Base-by-base conservation (phyloP, 1,140 invertebrate genomes). In the Reticulitermes speratus region DNA sequence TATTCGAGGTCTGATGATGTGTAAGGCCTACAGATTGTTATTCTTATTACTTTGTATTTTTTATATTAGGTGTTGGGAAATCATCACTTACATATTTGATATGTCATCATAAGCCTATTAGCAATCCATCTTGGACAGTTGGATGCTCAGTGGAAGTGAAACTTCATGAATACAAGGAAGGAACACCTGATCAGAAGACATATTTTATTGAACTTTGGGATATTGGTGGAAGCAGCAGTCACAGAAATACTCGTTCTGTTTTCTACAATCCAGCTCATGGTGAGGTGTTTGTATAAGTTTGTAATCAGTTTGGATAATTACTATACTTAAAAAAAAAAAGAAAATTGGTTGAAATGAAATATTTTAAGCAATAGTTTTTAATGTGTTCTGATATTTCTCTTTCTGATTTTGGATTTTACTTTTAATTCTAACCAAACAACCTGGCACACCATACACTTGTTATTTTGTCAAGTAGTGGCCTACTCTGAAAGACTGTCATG, bases 181-280 rank as follows among this genome's bases (percentile, higher is more conserved):
- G 98, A 23, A 99, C 97, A 1, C 95, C 96, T 23, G 94, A 94
- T 84, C 97, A 99, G 90, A 96, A 96, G 88, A 96, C 96, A 44
- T 99, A 96, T 92, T 99, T 99, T 91, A 93, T 99, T 75, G 98
- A 99, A 92, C 92, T 99, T 44, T 99, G 98, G 96, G 98, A 99
- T 90, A 94, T 99, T 87, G 98, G 98, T 30, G 98, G 98, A 25
- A 98, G 97, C 88, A 95, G 96, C 88, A 97, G 94, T 89, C 98
- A 99, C 90, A 94, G 96, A 90, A 98, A 98, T 91, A 96, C 97
- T 25, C 93, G 98, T 90, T 94, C 95, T 87, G 96, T 99, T 25
- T 99, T 99, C 91, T 99, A 99, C 90, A 95, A 96, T 90, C 95
- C 96, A 59, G 96, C 97, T 87, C 96, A 99, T 93, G 98, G 98